Conservation (phyloP, 2,888 invertebrate species). For the Pheosia tremula region DNA sequence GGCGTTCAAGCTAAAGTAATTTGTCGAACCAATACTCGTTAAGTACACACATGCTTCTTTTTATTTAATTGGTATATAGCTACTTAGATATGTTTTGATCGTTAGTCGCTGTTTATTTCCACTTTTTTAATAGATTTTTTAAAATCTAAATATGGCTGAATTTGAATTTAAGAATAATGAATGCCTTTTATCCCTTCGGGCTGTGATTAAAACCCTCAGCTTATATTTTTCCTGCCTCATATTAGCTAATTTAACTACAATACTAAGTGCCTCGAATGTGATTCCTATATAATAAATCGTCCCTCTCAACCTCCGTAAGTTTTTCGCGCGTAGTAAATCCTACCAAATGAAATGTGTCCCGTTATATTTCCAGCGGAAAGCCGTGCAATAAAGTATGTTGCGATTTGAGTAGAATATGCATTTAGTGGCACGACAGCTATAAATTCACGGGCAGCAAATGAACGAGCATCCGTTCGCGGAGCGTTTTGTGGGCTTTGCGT, state of each 20-base stretch:
- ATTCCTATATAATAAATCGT: too few species aligned
- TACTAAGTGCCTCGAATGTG: too few species aligned
- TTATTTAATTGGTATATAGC: neutral
- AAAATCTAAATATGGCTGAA: too few species aligned
- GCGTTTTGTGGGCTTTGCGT: slow-evolving; percentile 52
- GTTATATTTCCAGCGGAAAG: slow-evolving; percentile 36
- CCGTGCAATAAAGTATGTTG: slow-evolving; percentile 60
- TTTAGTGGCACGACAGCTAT: slow-evolving; percentile 63
- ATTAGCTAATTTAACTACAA: too few species aligned
- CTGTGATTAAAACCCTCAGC: too few species aligned
- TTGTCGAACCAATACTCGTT: neutral
- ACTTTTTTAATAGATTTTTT: slow-evolving; percentile 3
- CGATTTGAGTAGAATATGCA: slow-evolving; percentile 68
- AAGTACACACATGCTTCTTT: neutral
- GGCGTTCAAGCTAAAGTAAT: neutral
- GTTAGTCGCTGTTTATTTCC: neutral
- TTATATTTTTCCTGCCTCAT: too few species aligned
- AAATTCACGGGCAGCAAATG: slow-evolving; percentile 59
- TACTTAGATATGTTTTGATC: neutral
- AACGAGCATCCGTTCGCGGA: slow-evolving; percentile 57
- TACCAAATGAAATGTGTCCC: slow-evolving; percentile 48
- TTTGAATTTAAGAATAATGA: too few species aligned
- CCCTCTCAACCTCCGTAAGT: slow-evolving; percentile 7
- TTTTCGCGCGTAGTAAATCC: slow-evolving; percentile 34
- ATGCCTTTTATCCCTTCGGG: too few species aligned